These are phyloP conservation scores for Noctua comes DNA, from an alignment of 2,888 invertebrate species.

Conservation along the genomic window DNA sequence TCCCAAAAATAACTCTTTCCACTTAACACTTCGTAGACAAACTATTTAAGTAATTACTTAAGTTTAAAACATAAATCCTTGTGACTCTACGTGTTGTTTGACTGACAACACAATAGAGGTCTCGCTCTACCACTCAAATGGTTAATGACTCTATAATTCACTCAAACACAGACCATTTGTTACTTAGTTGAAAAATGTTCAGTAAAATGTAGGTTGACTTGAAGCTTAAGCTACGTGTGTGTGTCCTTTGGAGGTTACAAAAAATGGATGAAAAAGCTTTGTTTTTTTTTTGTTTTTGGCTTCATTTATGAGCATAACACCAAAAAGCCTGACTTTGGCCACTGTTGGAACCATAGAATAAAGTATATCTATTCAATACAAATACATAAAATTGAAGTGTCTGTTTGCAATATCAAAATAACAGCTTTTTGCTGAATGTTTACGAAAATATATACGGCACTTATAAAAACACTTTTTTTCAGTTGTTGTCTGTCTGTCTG, in stretches of 20 bases:
- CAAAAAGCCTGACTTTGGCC: no score
- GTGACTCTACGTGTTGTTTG: conserved; percentile 36
- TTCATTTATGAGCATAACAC: no score
- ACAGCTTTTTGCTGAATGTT: no score
- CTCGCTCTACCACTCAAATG: conserved; percentile 60
- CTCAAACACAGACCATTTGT: conserved; percentile 44
- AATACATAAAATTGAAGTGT: no score
- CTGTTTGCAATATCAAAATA: no score
- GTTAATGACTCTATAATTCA: conserved; percentile 62
- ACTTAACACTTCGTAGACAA: conserved; percentile 9
- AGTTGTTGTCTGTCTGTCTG: no score
- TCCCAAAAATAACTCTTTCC: conserved; percentile 11
- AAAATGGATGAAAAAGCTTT: not conserved
- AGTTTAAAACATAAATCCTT: conserved; percentile 51
- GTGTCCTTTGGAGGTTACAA: not conserved
- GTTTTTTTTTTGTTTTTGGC: no score
- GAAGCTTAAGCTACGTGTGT: not conserved
- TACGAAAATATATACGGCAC: no score
- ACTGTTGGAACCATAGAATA: no score
- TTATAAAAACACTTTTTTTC: no score
- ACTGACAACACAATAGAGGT: conserved; percentile 62
- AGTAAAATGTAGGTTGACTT: conserved; percentile 27
- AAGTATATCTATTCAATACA: no score
- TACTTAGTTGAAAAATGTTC: conserved; percentile 43
- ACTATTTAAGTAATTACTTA: conserved; percentile 45